A percentile compares a stretch with the other conserved stretches of the same genome.
Evolutionary conservation across 1,140 invertebrate species (phyloP).

Genomic region (Orius laevigatus): DNA sequence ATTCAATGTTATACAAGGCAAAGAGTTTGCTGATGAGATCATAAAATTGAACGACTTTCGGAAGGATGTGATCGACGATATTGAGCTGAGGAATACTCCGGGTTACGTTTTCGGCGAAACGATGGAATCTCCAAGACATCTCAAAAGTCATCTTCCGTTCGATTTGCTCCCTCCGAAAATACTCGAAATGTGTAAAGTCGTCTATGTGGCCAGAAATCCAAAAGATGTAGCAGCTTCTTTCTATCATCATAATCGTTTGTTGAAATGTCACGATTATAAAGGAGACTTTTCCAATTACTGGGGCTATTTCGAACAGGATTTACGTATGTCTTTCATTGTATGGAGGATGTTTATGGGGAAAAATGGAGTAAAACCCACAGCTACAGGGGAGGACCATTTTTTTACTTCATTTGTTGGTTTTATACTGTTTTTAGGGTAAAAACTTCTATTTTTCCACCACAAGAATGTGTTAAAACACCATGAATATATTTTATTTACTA

Average conservation of each 20-base stretch:
- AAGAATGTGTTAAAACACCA: neutral
- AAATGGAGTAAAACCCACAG: neutral
- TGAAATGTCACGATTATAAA: conserved; percentile 49
- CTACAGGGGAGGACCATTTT: neutral
- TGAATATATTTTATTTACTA: conserved; percentile 1
- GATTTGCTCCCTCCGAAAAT: conserved; percentile 48
- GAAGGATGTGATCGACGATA: conserved; percentile 1
- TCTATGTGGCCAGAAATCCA: conserved; percentile 67
- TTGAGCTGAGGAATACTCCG: conserved; percentile 31
- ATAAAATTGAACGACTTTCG: conserved; percentile 13
- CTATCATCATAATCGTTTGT: conserved; percentile 56
- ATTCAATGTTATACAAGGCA: neutral
- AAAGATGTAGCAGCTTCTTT: conserved; percentile 73
- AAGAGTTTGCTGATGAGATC: conserved; percentile 11
- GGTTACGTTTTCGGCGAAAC: conserved; percentile 31
- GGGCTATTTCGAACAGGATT: conserved; percentile 53
- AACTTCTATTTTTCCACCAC: neutral
- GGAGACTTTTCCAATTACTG: conserved; percentile 60
- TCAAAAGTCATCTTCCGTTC: conserved; percentile 43
- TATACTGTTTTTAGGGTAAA: neutral
- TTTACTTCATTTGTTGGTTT: neutral
- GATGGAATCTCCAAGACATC: conserved; percentile 35
- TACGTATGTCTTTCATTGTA: conserved; percentile 15
- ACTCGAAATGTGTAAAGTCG: conserved; percentile 30
- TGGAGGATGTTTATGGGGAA: neutral